Evolutionary conservation across 1,140 invertebrate genomes (phyloP), one percentile per base, ranked within the genome.

Genomic region (Leptinotarsa defecta): DNA sequence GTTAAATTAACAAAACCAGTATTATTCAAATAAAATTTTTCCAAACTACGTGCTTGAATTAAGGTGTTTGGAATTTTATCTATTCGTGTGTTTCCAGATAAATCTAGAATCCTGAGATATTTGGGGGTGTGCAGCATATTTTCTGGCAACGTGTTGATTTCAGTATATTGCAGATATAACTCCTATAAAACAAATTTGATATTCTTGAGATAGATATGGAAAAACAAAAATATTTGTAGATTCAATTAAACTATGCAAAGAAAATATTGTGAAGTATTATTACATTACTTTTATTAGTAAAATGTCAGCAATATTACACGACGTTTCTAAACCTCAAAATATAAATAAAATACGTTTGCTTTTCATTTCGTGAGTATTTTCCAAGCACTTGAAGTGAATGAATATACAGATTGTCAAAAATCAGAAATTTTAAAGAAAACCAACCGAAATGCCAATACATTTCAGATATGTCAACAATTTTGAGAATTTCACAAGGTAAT

Each of bases 11-110:
- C 81, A 64, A 94, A 90, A 0, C 90, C 91, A 85, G 94, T 94
- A 62, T 91, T 89, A 79, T 93, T 90, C 5, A 95, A 80, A 49
- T 88, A 88, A 0, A 95, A 83, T 17, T 84, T 88, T 43, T 90
- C 83, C 49, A 95, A 83, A 34, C 87, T 87, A 57, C 86, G 86
- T 0, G 90, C 88, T 67, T 90, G 87, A 3, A 86, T 85, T 2
- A 95, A 80, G n/a, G 88, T 82, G 4, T 86, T 81, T 0, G 94
- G 93, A 1, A 93, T 80, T 15, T 84, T 81, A 0, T 80, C 83
- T 8, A 96, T 89, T 13, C 11, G 48, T 8, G 87, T 76, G 85
- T 95, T 95, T 73, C 90, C 89, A n/a, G 89, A 90, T 43, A 94
- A 81, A 81, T 92, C 88, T 22, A 95, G 82, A n/a, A 85, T 87